These are phyloP conservation scores for Xenopus petersii DNA, from an alignment of 2,797 vertebrate species.

Conservation along the genomic window DNA sequence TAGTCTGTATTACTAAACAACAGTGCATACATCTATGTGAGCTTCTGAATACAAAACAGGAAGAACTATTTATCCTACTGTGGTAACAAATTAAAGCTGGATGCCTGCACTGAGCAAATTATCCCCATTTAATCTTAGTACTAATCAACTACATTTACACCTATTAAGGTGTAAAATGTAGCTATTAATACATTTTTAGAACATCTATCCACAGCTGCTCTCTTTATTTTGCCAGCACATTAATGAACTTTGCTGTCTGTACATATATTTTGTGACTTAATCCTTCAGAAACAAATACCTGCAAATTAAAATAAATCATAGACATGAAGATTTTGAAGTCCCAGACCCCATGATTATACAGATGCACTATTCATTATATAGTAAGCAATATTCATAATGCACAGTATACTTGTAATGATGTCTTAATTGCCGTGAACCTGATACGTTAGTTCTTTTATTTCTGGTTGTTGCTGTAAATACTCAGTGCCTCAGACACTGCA, in stretches of 20 bases:
- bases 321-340: too few relatives aligned
- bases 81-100: not conserved
- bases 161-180: not conserved
- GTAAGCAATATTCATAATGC: too few relatives aligned
- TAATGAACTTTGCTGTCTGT: not conserved
- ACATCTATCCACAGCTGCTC: not conserved
- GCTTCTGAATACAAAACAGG: not conserved
- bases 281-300: too few relatives aligned
- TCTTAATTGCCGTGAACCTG: too few relatives aligned
- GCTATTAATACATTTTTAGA: not conserved
- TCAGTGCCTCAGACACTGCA: too few relatives aligned
- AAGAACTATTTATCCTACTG: not conserved
- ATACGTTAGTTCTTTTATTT: too few relatives aligned
- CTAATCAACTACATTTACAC: conserved; percentile 4
- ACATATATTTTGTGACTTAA: not conserved
- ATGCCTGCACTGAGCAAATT: not conserved
- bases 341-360: too few relatives aligned
- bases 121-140: not conserved
- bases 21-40: not conserved
- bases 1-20: too few relatives aligned
- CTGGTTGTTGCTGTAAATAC: too few relatives aligned
- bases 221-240: not conserved
- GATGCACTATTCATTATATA: too few relatives aligned
- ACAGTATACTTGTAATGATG: too few relatives aligned
- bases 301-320: too few relatives aligned